Evolutionary conservation across 1,140 invertebrate genomes (phyloP), one percentile per base, ranked within the genome.

Genomic region (Drosophila arizonae): DNA sequence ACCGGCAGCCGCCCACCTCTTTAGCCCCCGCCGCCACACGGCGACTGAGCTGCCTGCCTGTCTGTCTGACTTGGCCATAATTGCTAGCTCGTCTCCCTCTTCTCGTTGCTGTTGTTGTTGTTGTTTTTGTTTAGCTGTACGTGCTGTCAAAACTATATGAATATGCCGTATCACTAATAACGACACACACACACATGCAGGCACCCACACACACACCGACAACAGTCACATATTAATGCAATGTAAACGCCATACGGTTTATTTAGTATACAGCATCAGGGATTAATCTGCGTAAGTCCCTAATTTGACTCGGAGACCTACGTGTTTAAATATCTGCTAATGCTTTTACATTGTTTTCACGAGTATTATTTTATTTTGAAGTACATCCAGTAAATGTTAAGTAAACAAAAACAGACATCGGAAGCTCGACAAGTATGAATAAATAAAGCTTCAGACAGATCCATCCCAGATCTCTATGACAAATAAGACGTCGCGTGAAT

Each of bases 121-220:
- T 55, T 76, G 50, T 58, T 56, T 26, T 55, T 76, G 50, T 58
- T 56, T 26, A 21, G 43, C 24, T 63, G 63, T 67, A 76, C 76
- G 63, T 76, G 73, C 68, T 76, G 64, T 67, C 76, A 72, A 76
- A 78, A 78, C 76, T 78, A 71, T 76, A 76, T 78, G 64, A 78
- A 78, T 78, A 78, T 68, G 54, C 76, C 62, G 50, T 6, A 24
- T 39, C 62, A 75, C 41, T 71, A 72, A 62, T 70, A 61, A 66
- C 51, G 39, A 46, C 36, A 46, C 13, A 62, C 13, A 33, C 62
- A 28, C 62, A n/a, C 39, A n/a, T 17, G 17, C 17, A n/a, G n/a
- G n/a, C 3, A 6, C 52, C 24, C 43, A 46, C 26, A 30, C 15
- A 46, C 6, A 9, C 6, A 24, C 21, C 21, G 21, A 24, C 21